These are phyloP conservation scores for Cottoperca gobio DNA, from an alignment of 2,797 vertebrate species.

Conservation along the genomic window DNA sequence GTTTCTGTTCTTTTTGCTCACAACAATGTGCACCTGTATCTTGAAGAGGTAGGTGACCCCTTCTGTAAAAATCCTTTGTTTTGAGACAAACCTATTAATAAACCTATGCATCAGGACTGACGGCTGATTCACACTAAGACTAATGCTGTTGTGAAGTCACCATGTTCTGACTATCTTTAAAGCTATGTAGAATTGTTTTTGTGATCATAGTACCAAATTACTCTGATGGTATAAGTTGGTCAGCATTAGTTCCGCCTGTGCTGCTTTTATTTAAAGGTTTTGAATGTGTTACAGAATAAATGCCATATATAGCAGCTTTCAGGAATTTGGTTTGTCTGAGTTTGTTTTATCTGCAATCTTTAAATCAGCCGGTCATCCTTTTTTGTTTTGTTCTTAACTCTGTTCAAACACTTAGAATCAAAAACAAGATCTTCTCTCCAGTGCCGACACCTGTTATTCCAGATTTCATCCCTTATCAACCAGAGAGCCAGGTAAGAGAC, in stretches of 20 bases:
- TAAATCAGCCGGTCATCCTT: not conserved
- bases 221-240: too few species aligned
- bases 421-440: slow-evolving; percentile 66
- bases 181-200: too few species aligned
- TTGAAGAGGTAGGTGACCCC: slow-evolving; percentile 67
- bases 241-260: not conserved
- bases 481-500: slow-evolving; percentile 58
- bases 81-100: not conserved
- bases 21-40: slow-evolving; percentile 57
- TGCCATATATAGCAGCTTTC: not conserved
- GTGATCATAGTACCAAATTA: too few species aligned
- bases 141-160: too few species aligned
- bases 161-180: too few species aligned
- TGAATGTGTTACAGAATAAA: too few species aligned
- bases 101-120: too few species aligned
- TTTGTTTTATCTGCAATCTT: not conserved
- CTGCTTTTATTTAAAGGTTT: not conserved
- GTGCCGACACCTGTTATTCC: slow-evolving; percentile 74
- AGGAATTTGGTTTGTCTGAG: not conserved
- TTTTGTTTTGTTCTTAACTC: not conserved
- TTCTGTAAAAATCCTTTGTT: not conserved
- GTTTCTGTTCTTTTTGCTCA: slow-evolving; percentile 46
- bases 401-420: slow-evolving; percentile 53
- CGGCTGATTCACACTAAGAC: too few species aligned
- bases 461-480: slow-evolving; percentile 29